Evolutionary conservation across 2,888 invertebrate genomes (phyloP), one percentile per base, ranked within the genome.

Genomic region (Hypselothyrea guttata): DNA sequence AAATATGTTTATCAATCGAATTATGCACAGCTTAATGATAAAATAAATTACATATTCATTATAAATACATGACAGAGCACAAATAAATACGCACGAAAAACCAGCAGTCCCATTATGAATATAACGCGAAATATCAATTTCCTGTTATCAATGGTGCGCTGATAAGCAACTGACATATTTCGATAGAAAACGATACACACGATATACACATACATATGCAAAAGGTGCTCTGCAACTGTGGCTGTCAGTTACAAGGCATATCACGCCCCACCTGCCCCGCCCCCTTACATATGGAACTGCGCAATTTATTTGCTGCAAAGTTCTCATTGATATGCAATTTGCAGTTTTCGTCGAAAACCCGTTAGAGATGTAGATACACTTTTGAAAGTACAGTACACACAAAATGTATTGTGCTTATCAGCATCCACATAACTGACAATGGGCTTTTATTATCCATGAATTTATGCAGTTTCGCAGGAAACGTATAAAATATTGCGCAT

Each of bases 241-340:
- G 13, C 28, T 61, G 46, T 37, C 47, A 54, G 49, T 54, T 51
- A 40, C 49, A 49, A 30, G 8, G 30, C 42, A 42, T 13, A 40
- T 7, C 4, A 8, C 4, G 4, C 4, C 28, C 1, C 18, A 12
- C n/a, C 7, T 2, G 9, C 12, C 0, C 11, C 15, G 28, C 33
- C 15, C 15, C n/a, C 15, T 12, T 47, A 42, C 4, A 42, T 34
- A 55, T n/a, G n/a, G n/a, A 65, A 71, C 76, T 78, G 83, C 78
- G 78, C 83, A 78, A 65, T 78, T 72, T 57, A 61, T 16, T 63
- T 75, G 75, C 69, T 46, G 59, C 42, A 52, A 52, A 58, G 57
- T 73, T 60, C 55, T 56, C 60, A 66, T 67, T 71, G 72, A 72
- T 72, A 71, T 71, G 71, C 71, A 72, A 42, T 64, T 72, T 69